Evolutionary conservation across 2,888 invertebrate genomes (phyloP).

Genomic region (Sphinx pinastri): DNA sequence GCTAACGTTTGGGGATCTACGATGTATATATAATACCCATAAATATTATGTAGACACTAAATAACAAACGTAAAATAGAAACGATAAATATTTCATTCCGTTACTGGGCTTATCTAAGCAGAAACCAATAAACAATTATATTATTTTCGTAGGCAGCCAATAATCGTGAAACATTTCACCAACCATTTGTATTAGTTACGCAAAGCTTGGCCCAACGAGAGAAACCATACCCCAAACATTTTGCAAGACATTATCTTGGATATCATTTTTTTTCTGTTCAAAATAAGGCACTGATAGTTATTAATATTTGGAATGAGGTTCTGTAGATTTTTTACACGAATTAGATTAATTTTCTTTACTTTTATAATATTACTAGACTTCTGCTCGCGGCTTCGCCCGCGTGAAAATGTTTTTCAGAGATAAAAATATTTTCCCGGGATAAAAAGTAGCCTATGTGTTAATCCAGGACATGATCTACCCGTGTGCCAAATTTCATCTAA

Average conservation of each 20-base stretch:
- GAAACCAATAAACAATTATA: neutral
- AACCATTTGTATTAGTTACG: neutral
- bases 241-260: neutral
- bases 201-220: neutral
- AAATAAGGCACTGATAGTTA: neutral
- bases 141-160: neutral
- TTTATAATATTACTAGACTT: too few species aligned
- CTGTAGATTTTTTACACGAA: neutral
- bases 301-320: neutral
- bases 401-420: too few species aligned
- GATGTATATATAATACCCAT: too few species aligned
- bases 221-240: slow-evolving; percentile 8
- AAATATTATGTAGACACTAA: neutral
- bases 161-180: neutral
- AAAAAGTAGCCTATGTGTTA: too few species aligned
- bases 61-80: neutral
- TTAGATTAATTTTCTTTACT: neutral
- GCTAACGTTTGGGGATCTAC: too few species aligned
- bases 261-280: neutral
- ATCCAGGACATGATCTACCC: too few species aligned
- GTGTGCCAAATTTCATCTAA: too few species aligned
- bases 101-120: slow-evolving; percentile 26
- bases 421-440: too few species aligned
- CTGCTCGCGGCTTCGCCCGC: too few species aligned
- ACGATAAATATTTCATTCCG: neutral